These are phyloP conservation scores for Mystacornis crossleyi DNA, from an alignment of 2,113 vertebrate species.

Conservation along the genomic window DNA sequence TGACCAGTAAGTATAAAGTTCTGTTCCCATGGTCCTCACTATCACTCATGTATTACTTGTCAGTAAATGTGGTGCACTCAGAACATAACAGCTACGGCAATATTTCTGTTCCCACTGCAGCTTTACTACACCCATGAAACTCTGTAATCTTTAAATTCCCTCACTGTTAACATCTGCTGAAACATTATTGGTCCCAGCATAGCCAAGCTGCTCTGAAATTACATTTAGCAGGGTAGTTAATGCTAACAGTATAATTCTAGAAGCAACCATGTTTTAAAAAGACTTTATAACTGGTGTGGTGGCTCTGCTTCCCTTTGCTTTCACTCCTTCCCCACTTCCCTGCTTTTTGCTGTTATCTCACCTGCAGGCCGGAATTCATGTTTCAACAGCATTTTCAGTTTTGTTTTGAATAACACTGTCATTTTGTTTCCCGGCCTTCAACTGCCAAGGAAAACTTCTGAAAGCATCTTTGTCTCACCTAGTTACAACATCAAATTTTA, in stretches of 20 bases:
- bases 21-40: constrained; percentile 77
- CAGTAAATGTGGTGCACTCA: constrained; percentile 78
- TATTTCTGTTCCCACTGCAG: constrained; percentile 89
- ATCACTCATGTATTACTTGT: constrained; percentile 82
- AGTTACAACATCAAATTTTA: neutral
- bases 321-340: neutral
- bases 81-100: constrained; percentile 87
- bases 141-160: constrained; percentile 94
- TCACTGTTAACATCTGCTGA: constrained; percentile 98
- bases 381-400: neutral
- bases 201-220: constrained; percentile 85
- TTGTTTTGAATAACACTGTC: neutral
- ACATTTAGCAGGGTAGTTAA: constrained; percentile 84
- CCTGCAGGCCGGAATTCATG: neutral
- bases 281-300: constrained; percentile 20
- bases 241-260: constrained; percentile 79
- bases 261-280: constrained; percentile 77
- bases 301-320: neutral
- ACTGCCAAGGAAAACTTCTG: neutral
- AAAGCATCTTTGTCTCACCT: neutral
- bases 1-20: constrained; percentile 85
- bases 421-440: neutral
- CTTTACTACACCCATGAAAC: constrained; percentile 93
- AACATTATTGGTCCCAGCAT: constrained; percentile 94
- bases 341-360: neutral